These are phyloP conservation scores for Phengaris arion DNA, from an alignment of 2,888 invertebrate genomes.

Conservation along the genomic window DNA sequence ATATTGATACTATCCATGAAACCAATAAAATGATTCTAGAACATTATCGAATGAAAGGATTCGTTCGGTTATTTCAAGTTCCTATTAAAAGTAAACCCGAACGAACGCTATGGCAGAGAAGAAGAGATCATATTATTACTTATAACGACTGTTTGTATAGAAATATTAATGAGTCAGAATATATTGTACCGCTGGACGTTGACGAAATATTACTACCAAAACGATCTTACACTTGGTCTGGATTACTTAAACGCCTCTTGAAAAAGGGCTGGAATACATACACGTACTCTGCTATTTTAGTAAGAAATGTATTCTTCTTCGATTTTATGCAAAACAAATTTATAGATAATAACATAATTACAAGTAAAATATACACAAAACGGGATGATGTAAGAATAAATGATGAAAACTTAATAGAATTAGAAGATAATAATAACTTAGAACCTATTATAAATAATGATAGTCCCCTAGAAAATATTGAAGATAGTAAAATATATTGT, in stretches of 20 bases:
- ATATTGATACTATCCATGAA: constrained; percentile 80
- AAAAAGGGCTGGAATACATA: constrained; percentile 64
- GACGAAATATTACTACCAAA: constrained; percentile 87
- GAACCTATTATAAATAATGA: constrained; percentile 41
- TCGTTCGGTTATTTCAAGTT: constrained; percentile 72
- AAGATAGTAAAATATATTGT: constrained; percentile 55
- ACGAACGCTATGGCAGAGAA: constrained; percentile 80
- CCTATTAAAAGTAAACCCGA: constrained; percentile 70
- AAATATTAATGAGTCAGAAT: constrained; percentile 82
- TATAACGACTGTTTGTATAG: constrained; percentile 90
- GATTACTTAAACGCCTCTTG: constrained; percentile 73
- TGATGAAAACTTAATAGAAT: constrained; percentile 45
- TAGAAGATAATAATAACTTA: constrained; percentile 53
- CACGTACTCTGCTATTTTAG: constrained; percentile 80
- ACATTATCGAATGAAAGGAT: constrained; percentile 74
- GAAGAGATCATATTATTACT: constrained; percentile 85
- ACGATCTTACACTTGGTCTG: constrained; percentile 77
- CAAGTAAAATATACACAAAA: constrained; percentile 61
- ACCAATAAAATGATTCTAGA: constrained; percentile 77
- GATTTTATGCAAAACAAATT: constrained; percentile 69
- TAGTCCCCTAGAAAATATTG: constrained; percentile 36
- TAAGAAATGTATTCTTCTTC: constrained; percentile 85
- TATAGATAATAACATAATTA: constrained; percentile 46
- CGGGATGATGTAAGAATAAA: constrained; percentile 67
- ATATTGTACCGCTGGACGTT: constrained; percentile 84